Base-by-base conservation (phyloP, 1,140 invertebrate genomes). In the Luehdorfia chinensis region DNA sequence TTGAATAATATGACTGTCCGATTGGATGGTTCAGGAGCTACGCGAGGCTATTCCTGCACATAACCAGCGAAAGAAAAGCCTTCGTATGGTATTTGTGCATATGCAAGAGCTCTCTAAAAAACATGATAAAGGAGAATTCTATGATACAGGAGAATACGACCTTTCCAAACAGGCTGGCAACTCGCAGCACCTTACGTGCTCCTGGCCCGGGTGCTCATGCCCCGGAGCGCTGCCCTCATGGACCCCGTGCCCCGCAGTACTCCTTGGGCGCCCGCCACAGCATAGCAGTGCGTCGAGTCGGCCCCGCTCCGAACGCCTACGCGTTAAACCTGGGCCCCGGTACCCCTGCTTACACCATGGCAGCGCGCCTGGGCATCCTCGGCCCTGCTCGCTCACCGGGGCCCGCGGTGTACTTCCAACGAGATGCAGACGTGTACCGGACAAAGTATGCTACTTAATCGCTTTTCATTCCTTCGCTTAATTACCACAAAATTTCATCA, bases 251-350 rank as follows among this genome's bases (percentile, higher is more conserved):
- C 0, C 89, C 90, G 1, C 74, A 73, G 0, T 91, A 90, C 63
- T 89, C 88, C 0, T 88, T 91, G 74, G 87, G 86, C 4, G 72
- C 78, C 1, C 77, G 89, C 4, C 84, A 81, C 6, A 74, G 77
- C n/a, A 73, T 65, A 23, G 47, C 30, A n/a, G 64, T 68, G 12
- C 84, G 80, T 47, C 72, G 75, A 2, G 45, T 68, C 1, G 88
- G 89, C 3, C 90, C 90, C 2, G 91, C 89, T n/a, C 89, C 90
- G 2, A 90, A 90, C 73, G 89, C 89, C n/a, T 91, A 92, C 74
- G 81, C 87, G 51, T 48, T 88, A 14, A 62, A 58, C 1, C 15
- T 73, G 25, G 73, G 54, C 0, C 53, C 69, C 21, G 75, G 67
- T 6, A 55, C 64, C 11, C 73, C 79, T 9, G 75, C 53, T 1